Evolutionary conservation across 2,797 vertebrate genomes (phyloP), one percentile per base, ranked within the genome.

Genomic region (Hemitrygon akajei): DNA sequence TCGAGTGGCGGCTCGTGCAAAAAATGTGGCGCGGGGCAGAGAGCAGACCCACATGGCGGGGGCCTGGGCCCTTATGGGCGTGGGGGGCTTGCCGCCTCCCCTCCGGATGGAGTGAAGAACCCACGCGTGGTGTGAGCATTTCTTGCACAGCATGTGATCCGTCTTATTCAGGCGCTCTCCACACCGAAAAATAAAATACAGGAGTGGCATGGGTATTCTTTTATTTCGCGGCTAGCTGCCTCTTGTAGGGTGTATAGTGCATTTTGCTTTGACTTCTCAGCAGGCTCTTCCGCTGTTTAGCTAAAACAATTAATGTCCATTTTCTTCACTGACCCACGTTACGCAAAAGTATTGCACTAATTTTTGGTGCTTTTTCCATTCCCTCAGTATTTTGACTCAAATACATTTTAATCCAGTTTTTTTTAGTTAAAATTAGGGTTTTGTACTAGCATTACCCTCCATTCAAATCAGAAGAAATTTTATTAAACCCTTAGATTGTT

Each of bases 1-100:
- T 93, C 66, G 71, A 75, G 47, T 76, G 71, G 91, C 91, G 66
- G 91, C 71, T 93, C 91, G 37, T 93, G 91, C 40, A 27, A 47
- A 71, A 30, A 22, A 40, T 93, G 91, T 58, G 66, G 69, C 66
- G 7, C 69, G 66, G 63, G 66, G 0, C 30, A 37, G 60, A 37
- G 87, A 14, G 20, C 7, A 66, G 9, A 22, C 1, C n/a, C 27
- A 58, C 56, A 12, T 30, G 27, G 10, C 56, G 11, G 18, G 18
- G 71, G 20, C 71, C 18, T 18, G 11, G n/a, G 12, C 11, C 16
- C 20, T 40, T 16, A 4, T 18, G 1, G 9, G 81, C 11, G 25
- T 58, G 25, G 40, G 80, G 22, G 1, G 20, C 4, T 14, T 69
- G 71, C 71, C 5, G 71, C 71, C 71, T 25, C 71, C 63, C 9